phyloP scores from a whole-genome alignment of 2,113 vertebrate species.

The Cyprinus carpio region DNA sequence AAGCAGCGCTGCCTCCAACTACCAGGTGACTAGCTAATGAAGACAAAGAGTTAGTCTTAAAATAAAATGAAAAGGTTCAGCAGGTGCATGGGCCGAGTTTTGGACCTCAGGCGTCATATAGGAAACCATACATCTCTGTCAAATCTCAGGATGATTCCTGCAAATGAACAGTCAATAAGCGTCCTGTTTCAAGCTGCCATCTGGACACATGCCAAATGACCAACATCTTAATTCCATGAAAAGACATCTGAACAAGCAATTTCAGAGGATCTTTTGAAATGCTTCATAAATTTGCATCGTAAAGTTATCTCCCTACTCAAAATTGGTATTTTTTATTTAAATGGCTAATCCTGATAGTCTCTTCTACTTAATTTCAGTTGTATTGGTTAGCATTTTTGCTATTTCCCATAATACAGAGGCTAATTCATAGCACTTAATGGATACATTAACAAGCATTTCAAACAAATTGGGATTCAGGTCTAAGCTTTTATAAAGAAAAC shows the following conservation, averaged over 20 bases:
- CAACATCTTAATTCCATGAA: conserved; percentile 32
- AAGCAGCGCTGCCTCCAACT: not conserved
- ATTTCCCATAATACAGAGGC: not conserved
- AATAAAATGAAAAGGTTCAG: not conserved
- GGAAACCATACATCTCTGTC: conserved; percentile 18
- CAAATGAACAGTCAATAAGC: conserved; percentile 39
- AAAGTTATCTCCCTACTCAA: not conserved
- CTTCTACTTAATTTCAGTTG: not conserved
- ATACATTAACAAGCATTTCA: not conserved
- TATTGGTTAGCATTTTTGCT: not conserved
- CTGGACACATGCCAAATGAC: conserved; percentile 33
- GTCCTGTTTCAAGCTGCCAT: not conserved
- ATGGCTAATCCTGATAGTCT: not conserved
- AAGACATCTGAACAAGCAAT: not conserved
- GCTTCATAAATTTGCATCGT: not conserved
- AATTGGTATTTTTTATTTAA: not conserved
- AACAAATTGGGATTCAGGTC: not conserved
- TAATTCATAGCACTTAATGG: not conserved
- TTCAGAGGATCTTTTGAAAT: not conserved
- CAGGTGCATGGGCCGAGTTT: not conserved
- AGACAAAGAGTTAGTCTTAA: not conserved
- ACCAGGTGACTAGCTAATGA: conserved; percentile 33
- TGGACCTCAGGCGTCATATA: not conserved
- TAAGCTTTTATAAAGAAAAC: not conserved
- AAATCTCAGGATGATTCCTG: conserved; percentile 36